Evolutionary conservation across 2,797 vertebrate species (phyloP), one percentile per base, ranked within the genome.

Genomic region (Cuculus canorus): DNA sequence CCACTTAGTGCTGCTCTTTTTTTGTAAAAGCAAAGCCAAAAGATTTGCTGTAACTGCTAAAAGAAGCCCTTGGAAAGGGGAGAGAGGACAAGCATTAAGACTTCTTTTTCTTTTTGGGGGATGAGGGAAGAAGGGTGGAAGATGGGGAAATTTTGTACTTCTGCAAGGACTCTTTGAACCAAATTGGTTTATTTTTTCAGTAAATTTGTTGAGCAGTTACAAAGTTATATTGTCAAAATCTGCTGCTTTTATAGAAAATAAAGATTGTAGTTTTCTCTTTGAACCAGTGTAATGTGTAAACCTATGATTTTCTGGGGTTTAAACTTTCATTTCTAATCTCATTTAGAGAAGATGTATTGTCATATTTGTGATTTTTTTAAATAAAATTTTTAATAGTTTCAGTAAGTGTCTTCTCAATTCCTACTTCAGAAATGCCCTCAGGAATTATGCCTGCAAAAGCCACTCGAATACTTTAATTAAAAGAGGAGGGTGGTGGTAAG

Each of bases 291-390:
- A 50, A 56, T 0, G 0, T 32, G 9, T 41, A 47, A 81, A 63
- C 4, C 18, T 66, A 0, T 33, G 4, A 16, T 75, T 81, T 12
- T 43, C 15, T 23, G 4, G 13, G 17, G 1, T 1, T 65, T 90
- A 72, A 72, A 82, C 53, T 79, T 92, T 91, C 1, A 5, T 71
- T 23, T 73, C n/a, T 77, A 17, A 5, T 54, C 35, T 53, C 32
- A 30, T 28, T 75, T 68, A 48, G 24, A 63, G 22, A 78, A 56
- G 35, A n/a, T 64, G 3, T n/a, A 10, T 37, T 86, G 12, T 69
- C 10, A 13, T 61, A 18, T 84, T 80, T 86, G 9, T 60, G 16
- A 41, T 19, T 39, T 70, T 64, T 76, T 56, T 10, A 5, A 87
- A 77, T 82, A 73, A 87, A 47, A 16, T 15, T 53, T 61, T 17